A percentile compares a stretch with the other conserved stretches of the same genome.
These are phyloP conservation scores for Melanotaenia nigrans DNA, from an alignment of 2,797 vertebrate species.

Conservation along the genomic window DNA sequence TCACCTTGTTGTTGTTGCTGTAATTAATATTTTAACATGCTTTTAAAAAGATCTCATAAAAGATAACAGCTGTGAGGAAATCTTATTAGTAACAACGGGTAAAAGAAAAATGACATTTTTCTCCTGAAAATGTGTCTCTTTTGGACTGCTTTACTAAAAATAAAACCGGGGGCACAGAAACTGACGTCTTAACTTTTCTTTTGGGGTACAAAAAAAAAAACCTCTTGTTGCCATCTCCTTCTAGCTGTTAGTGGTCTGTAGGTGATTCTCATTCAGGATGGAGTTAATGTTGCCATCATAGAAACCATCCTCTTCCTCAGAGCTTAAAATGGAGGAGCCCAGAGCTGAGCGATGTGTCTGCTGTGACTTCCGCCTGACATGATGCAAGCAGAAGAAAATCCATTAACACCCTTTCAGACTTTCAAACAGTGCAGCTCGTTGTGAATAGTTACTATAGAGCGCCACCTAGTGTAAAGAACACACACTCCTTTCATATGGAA, in stretches of 20 bases:
- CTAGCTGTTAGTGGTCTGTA: constrained; percentile 87
- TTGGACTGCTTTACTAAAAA: constrained; percentile 42
- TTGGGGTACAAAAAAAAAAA: constrained; percentile 1
- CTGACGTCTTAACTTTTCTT: constrained; percentile 20
- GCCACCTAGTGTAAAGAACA: constrained; percentile 64
- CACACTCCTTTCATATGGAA: not conserved
- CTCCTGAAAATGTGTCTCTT: constrained; percentile 17
- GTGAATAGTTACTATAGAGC: constrained; percentile 29
- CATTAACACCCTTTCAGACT: not conserved
- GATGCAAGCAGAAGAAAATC: constrained; percentile 6
- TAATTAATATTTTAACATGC: not conserved
- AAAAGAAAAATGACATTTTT: constrained; percentile 31
- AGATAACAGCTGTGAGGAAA: constrained; percentile 30
- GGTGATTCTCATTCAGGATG: constrained; percentile 84
- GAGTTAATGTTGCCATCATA: constrained; percentile 85
- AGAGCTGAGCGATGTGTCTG: constrained; percentile 77
- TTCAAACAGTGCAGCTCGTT: not conserved
- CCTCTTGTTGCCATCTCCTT: not conserved
- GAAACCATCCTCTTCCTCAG: constrained; percentile 88
- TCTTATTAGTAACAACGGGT: constrained; percentile 39
- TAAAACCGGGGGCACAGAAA: constrained; percentile 46
- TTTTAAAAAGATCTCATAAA: not conserved
- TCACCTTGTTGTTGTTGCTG: constrained; percentile 19
- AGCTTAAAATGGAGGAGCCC: constrained; percentile 83
- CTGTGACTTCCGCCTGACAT: constrained; percentile 83